These are phyloP conservation scores for Microctonus aethiopoides DNA, from an alignment of 2,888 invertebrate genomes.

Conservation along the genomic window DNA sequence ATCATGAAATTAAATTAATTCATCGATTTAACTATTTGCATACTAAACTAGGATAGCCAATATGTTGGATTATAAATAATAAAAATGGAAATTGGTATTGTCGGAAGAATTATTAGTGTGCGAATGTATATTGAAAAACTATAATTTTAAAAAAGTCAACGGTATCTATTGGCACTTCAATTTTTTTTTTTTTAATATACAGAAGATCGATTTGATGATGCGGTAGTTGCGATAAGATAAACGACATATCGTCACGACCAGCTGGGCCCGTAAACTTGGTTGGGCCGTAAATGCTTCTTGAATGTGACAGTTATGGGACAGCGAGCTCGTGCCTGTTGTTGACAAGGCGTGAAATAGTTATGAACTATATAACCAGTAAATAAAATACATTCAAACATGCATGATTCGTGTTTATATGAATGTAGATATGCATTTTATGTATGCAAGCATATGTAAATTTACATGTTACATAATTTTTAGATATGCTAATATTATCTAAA, in stretches of 20 bases:
- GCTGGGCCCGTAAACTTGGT: slow-evolving; percentile 52
- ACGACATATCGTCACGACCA: slow-evolving; percentile 48
- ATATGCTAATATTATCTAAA: too few species aligned
- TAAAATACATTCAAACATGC: slow-evolving; percentile 52
- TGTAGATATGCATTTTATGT: neutral
- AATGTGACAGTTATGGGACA: slow-evolving; percentile 64
- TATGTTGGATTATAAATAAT: too few species aligned
- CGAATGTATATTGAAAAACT: too few species aligned
- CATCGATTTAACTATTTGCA: too few species aligned
- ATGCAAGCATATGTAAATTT: neutral
- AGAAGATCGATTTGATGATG: neutral
- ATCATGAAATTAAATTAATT: neutral
- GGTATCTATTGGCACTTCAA: neutral
- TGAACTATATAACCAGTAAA: slow-evolving; percentile 61
- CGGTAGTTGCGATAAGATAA: slow-evolving; percentile 46
- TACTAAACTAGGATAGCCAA: too few species aligned
- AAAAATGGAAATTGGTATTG: too few species aligned
- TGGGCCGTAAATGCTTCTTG: slow-evolving; percentile 60
- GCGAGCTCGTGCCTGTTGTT: slow-evolving; percentile 61
- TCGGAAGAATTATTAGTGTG: too few species aligned
- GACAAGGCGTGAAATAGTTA: slow-evolving; percentile 61
- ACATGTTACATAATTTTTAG: neutral
- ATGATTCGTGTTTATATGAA: neutral
- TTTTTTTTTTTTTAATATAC: neutral
- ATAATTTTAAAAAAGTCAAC: neutral